Evolutionary conservation across 2,797 vertebrate genomes (phyloP), one percentile per base, ranked within the genome.

Genomic region (Poecilia gillii): DNA sequence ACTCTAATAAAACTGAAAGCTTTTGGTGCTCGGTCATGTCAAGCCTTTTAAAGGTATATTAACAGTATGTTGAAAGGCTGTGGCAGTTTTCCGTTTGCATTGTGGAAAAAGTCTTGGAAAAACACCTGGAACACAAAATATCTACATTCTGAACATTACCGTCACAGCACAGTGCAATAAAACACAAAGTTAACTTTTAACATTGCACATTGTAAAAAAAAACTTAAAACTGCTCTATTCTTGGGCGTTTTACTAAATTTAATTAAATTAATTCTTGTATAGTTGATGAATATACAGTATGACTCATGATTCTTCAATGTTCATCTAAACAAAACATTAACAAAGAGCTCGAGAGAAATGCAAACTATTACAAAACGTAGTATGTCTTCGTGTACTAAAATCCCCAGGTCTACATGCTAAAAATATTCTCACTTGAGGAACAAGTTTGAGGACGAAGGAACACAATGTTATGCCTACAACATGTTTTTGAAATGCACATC

Each of bases 1-100:
- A 95, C 91, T 91, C 88, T 87, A 94, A 93, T 96, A 96, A 96
- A 96, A 94, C 28, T 41, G 51, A 71, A n/a, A 88, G 91, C 87
- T 95, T 95, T 94, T 91, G 91, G 86, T 89, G 86, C 85, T 88
- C 89, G 90, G 93, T 91, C 88, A 84, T 71, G 81, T 72, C 77
- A 92, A 92, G 88, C 90, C 91, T 87, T 90, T 87, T 84, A 92
- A 90, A 90, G 41, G 90, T 89, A 88, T 92, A 94, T 94, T 95
- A 94, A 96, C 94, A 84, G 88, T 81, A 85, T 87, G 92, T 92
- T 93, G 90, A 90, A 94, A 91, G 87, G 89, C 85, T 88, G 90
- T 94, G 90, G 95, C 92, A 93, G 83, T 92, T 96, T 96, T 96
- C 94, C 93, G 94, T 94, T 94, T 94, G 92, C 94, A 94, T 93